Conservation (phyloP, 1,140 invertebrate genomes). For the Cydia strobilella region DNA sequence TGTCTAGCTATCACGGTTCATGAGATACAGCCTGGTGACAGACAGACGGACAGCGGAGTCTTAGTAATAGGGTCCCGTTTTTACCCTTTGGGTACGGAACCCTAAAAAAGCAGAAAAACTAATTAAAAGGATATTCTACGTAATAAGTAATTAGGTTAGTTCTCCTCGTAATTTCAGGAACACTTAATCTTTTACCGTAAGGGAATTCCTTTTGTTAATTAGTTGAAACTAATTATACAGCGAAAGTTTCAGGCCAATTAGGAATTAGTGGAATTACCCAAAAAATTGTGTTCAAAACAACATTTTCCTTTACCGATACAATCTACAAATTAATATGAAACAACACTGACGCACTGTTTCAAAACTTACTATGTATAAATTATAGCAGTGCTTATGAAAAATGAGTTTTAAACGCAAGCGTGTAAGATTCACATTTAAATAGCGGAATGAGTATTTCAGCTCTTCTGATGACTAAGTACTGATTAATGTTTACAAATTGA, state of each 20-base stretch:
- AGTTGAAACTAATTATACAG: neutral
- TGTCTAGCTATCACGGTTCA: too few species aligned
- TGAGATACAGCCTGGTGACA: too few species aligned
- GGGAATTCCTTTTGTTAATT: neutral
- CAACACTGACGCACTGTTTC: neutral
- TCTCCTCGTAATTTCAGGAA: neutral
- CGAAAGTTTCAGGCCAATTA: neutral
- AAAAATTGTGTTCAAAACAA: constrained; percentile 7
- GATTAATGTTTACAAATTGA: neutral
- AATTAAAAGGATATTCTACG: too few species aligned
- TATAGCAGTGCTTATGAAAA: neutral
- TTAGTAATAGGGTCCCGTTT: too few species aligned
- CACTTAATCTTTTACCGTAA: neutral
- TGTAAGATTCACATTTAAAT: neutral
- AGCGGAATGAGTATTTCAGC: neutral
- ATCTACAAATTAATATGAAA: neutral
- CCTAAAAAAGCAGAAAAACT: too few species aligned
- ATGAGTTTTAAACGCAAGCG: neutral
- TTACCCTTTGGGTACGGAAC: too few species aligned
- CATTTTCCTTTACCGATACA: neutral
- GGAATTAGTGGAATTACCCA: neutral
- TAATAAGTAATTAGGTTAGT: neutral
- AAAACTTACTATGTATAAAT: neutral
- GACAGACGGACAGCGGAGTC: too few species aligned
- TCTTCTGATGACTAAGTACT: neutral